phyloP scores from a whole-genome alignment of 1,140 invertebrate species.

The Coptotermes formosanus region DNA sequence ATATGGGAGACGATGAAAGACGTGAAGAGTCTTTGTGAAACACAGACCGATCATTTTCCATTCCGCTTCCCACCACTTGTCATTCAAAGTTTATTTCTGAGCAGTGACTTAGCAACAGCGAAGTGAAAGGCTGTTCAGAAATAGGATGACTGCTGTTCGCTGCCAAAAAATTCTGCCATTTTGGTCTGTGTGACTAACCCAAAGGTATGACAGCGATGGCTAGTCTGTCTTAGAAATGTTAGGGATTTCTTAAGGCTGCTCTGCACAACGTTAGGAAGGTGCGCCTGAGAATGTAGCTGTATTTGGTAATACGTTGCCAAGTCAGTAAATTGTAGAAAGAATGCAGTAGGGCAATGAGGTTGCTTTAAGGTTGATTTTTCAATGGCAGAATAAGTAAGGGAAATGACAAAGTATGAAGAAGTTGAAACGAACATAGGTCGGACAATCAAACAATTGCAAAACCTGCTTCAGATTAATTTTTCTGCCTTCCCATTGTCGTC shows the following conservation, averaged over 20 bases:
- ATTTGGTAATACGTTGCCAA: too few species aligned
- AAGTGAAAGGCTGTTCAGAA: neutral
- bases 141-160: neutral
- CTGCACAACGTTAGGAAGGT: neutral
- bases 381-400: too few species aligned
- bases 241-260: neutral
- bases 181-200: neutral
- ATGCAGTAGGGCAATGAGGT: too few species aligned
- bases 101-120: neutral
- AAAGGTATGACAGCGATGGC: neutral
- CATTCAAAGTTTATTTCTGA: slow-evolving; percentile 14
- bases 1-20: slow-evolving; percentile 29
- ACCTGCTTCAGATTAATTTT: too few species aligned
- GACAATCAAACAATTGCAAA: too few species aligned
- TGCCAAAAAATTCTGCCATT: neutral
- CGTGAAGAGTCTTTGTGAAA: neutral
- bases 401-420: too few species aligned
- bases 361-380: too few species aligned
- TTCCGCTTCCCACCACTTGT: neutral
- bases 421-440: too few species aligned
- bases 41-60: neutral
- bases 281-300: too few species aligned
- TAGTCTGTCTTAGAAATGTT: neutral
- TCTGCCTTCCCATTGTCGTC: too few species aligned
- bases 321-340: too few species aligned